Percentiles rank a stretch among this genome's conserved stretches.
phyloP scores from a whole-genome alignment of 2,113 vertebrate species.

The Stercorarius parasiticus region DNA sequence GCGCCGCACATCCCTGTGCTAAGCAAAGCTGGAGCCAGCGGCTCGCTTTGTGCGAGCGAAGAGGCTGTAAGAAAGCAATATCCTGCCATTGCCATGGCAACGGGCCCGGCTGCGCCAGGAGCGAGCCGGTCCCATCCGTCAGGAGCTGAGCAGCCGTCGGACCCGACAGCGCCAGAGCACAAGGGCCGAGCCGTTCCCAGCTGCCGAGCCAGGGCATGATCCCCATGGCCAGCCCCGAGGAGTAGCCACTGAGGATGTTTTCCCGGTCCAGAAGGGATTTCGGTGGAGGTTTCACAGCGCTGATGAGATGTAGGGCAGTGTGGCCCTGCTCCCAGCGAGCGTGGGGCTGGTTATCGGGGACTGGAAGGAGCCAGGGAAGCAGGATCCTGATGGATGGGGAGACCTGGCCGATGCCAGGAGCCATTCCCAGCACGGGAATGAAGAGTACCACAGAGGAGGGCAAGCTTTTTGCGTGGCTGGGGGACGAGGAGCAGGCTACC shows the following conservation, averaged over 20 bases:
- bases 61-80: constrained; percentile 74
- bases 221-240: neutral
- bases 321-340: neutral
- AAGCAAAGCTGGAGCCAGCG: constrained; percentile 67
- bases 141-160: neutral
- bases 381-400: neutral
- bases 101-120: constrained; percentile 18
- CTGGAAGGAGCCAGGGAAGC: neutral
- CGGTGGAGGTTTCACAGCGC: neutral
- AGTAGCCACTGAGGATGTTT: neutral
- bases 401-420: rapidly evolving
- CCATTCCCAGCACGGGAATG: neutral
- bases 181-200: neutral
- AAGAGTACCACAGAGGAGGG: neutral
- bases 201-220: neutral
- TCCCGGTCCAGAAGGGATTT: neutral
- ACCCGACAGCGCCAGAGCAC: neutral
- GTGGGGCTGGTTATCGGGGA: neutral
- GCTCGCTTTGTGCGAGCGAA: constrained; percentile 69
- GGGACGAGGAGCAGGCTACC: neutral
- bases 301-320: neutral
- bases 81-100: constrained; percentile 74
- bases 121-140: constrained; percentile 20
- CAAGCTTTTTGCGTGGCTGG: rapidly evolving
- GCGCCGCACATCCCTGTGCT: constrained; percentile 56